Evolutionary conservation across 2,113 vertebrate genomes (phyloP).

Genomic region (Rhinolophus ferrumequinum): DNA sequence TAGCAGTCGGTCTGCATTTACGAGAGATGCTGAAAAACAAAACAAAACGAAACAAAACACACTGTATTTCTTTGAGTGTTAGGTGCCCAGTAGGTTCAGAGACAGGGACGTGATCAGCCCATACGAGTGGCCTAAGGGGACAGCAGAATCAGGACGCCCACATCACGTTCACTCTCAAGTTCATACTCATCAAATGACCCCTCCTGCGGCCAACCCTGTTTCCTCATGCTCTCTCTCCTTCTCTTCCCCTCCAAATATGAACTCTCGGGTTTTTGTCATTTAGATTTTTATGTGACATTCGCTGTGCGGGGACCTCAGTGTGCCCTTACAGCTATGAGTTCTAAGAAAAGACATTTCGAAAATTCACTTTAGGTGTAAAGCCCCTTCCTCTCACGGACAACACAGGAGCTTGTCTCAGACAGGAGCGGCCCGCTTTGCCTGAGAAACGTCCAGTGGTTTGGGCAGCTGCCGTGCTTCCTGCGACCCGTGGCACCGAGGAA

Average conservation of each 20-base stretch:
- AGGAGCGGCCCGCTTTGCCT: accelerated
- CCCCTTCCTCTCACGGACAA: neutral
- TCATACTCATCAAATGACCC: accelerated
- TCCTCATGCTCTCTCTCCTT: neutral
- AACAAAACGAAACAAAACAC: neutral
- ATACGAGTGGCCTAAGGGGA: neutral
- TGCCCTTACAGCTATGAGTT: neutral
- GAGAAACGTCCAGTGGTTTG: neutral
- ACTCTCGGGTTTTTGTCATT: neutral
- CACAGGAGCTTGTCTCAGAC: neutral
- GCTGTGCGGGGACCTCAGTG: no score
- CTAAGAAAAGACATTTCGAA: neutral
- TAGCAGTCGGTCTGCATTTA: neutral
- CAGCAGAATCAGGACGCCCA: accelerated
- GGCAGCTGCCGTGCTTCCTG: accelerated
- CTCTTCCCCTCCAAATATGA: neutral
- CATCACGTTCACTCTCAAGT: accelerated
- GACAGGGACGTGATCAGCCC: neutral
- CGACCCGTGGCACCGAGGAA: accelerated
- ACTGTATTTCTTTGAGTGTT: neutral
- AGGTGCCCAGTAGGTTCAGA: neutral
- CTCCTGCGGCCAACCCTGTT: accelerated
- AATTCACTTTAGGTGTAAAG: neutral
- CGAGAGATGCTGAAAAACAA: neutral
- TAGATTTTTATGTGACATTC: neutral